These are phyloP conservation scores for Neolamprologus multifasciatus DNA, from an alignment of 2,797 vertebrate species.

Conservation along the genomic window DNA sequence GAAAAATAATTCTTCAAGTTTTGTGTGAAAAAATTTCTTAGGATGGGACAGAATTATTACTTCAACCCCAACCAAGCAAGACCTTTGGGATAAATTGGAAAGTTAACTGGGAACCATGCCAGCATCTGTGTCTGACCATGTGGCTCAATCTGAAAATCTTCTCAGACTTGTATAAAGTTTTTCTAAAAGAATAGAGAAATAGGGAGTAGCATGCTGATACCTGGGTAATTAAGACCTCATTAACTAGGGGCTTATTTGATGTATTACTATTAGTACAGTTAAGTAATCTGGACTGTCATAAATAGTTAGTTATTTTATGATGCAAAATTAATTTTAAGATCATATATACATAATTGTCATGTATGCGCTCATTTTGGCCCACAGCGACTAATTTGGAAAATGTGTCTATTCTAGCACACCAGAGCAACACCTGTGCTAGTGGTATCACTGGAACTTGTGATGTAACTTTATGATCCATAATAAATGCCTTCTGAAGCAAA, in stretches of 20 bases:
- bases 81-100: not conserved
- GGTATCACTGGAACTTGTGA: not conserved
- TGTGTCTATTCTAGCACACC: not conserved
- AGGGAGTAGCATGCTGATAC: not conserved
- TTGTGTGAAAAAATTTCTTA: not conserved
- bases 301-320: not conserved
- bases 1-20: not conserved
- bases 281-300: not conserved
- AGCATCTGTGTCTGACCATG: not conserved
- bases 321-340: not conserved
- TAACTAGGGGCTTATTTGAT: not conserved
- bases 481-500: not conserved
- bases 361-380: not conserved
- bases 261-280: not conserved
- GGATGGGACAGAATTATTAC: not conserved
- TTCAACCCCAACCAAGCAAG: not conserved
- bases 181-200: not conserved
- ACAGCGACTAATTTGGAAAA: not conserved
- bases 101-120: not conserved
- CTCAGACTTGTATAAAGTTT: not conserved
- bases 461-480: not conserved
- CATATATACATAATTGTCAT: not conserved
- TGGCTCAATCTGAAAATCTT: not conserved
- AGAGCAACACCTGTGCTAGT: not conserved
- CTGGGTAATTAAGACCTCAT: not conserved